Evolutionary conservation across 2,888 invertebrate species (phyloP), one percentile per base, ranked within the genome.

Genomic region (Keiferia lycopersicella): DNA sequence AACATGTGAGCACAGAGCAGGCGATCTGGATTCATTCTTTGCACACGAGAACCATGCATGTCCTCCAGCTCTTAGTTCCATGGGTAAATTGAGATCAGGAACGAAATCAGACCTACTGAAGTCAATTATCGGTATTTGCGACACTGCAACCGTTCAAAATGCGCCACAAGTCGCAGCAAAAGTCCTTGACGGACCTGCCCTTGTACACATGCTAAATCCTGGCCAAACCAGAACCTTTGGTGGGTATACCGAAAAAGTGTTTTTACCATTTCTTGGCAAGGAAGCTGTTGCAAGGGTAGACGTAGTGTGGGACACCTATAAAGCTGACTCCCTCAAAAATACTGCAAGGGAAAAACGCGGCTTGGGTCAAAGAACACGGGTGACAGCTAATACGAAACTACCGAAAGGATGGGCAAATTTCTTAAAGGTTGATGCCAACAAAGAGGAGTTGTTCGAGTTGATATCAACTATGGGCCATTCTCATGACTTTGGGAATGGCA

Each of bases 381-480:
- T 58, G 3, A 16, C 26, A 14, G 2, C 30, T 8, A 38, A 7
- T 8, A 61, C 61, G 3, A 50, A 51, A 34, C 30, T 58, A 26
- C 58, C 58, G 2, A 58, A 58, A 58, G 39, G 39, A 38, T 58
- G 58, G 58, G 58, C 58, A 38, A 58, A 58, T 58, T 58, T 58
- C 39, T 18, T 58, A 7, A 16, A 18, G 2, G 58, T 8, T n/a
- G 18, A 7, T 18, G 2, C 16, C 7, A 58, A 58, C 26, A 58
- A 58, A n/a, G 39, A 58, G 30, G 58, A 58, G 16, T 30, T 58
- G 34, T 58, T 38, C n/a, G n/a, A n/a, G n/a, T 30, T 10, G 41
- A 45, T 45, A 45, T 14, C 41, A 14, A 4, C 41, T 45, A 7
- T 45, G 2, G 11, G 8, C 2, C 11, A 45, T 45, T 10, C 41